Evolutionary conservation across 2,888 invertebrate species (phyloP).

Genomic region (Lysandra coridon): DNA sequence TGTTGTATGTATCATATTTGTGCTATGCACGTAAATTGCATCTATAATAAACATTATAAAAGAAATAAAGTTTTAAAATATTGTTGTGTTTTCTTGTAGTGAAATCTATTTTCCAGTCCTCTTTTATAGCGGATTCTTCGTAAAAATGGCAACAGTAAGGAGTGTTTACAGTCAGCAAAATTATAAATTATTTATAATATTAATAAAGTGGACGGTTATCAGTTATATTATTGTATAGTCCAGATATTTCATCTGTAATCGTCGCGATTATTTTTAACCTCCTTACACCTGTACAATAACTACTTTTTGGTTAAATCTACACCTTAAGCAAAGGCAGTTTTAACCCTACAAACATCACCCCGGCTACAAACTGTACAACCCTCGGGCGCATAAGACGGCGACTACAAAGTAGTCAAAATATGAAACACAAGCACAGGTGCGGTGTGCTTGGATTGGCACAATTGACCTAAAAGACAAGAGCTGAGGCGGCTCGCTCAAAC

Average conservation of each 20-base stretch:
- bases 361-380: background rate
- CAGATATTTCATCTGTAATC: too few species aligned
- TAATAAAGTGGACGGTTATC: too few species aligned
- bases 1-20: slow-evolving; percentile 76
- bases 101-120: background rate
- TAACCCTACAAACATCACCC: background rate
- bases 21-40: slow-evolving; percentile 68
- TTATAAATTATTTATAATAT: too few species aligned
- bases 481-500: slow-evolving; percentile 7
- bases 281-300: too few species aligned
- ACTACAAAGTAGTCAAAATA: background rate
- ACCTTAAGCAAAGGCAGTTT: background rate
- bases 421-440: slow-evolving; percentile 15
- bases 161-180: too few species aligned
- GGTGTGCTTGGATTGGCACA: slow-evolving; percentile 18
- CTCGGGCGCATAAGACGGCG: background rate
- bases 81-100: slow-evolving; percentile 47
- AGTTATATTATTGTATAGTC: too few species aligned
- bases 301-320: too few species aligned
- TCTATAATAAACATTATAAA: slow-evolving; percentile 78
- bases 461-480: slow-evolving; percentile 22
- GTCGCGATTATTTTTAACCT: too few species aligned
- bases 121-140: background rate
- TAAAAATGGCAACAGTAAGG: too few species aligned
- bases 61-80: slow-evolving; percentile 77